Conservation (phyloP, 92 coral and sea anemone genomes). For the Heteractis magnifica region DNA sequence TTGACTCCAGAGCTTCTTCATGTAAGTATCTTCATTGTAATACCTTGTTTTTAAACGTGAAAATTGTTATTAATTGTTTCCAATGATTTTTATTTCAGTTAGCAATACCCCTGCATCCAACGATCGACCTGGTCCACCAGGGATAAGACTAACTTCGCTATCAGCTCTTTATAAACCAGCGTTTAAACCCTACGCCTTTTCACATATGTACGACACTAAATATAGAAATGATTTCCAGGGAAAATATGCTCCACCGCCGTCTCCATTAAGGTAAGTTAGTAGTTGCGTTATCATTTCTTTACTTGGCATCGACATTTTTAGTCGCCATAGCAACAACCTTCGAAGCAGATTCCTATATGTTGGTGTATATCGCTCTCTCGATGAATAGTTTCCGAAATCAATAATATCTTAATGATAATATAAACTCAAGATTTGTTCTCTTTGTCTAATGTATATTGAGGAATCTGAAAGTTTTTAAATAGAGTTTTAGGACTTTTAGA, state of each 20-base stretch:
- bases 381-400: no score
- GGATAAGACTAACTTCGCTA: conserved; percentile 67
- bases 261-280: conserved; percentile 78
- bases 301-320: neutral
- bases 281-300: neutral
- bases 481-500: no score
- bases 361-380: neutral
- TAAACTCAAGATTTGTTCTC: no score
- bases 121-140: conserved; percentile 30
- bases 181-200: conserved; percentile 92
- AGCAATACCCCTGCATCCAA: conserved; percentile 4
- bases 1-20: conserved; percentile 42
- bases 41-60: neutral
- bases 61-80: conserved; percentile 5
- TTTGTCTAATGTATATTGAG: no score
- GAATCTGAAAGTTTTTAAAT: no score
- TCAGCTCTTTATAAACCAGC: conserved; percentile 91
- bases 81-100: neutral
- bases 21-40: conserved; percentile 10
- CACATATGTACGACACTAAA: conserved; percentile 93
- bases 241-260: conserved; percentile 75
- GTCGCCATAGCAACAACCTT: conserved; percentile 28
- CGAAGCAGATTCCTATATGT: neutral
- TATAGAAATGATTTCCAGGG: conserved; percentile 86
- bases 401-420: no score